Evolutionary conservation across 2,113 vertebrate genomes (phyloP).

Genomic region (Odobenus rosmarus): DNA sequence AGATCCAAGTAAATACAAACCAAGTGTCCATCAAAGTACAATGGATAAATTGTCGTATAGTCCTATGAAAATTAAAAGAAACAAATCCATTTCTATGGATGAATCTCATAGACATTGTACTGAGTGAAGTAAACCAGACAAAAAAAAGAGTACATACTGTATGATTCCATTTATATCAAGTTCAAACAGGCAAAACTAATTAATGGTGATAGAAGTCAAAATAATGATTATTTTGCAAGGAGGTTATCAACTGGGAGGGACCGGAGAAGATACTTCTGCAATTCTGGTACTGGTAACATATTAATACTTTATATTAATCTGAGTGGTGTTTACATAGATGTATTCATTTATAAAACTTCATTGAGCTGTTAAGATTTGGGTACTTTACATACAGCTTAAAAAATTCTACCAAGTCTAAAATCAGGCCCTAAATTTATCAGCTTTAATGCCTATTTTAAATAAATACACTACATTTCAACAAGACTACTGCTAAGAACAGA

Average conservation of each 20-base stretch:
- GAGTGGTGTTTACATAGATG: background rate
- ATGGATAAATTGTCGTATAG: background rate
- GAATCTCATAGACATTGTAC: background rate
- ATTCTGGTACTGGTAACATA: background rate
- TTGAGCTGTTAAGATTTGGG: background rate
- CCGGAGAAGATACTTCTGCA: background rate
- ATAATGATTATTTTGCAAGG: background rate
- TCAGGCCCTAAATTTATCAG: background rate
- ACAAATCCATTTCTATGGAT: background rate
- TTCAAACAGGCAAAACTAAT: background rate
- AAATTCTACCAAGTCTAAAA: background rate
- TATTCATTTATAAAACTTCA: conserved; percentile 29
- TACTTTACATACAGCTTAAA: background rate
- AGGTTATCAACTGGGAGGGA: background rate
- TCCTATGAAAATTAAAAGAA: background rate
- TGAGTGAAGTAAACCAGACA: background rate
- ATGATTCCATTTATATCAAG: background rate
- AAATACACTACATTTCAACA: background rate
- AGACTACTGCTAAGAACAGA: background rate
- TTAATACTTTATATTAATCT: background rate
- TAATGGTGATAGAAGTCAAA: background rate
- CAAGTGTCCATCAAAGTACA: background rate
- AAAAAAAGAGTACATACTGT: background rate
- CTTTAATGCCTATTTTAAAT: background rate
- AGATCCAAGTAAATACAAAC: background rate